Evolutionary conservation across 2,888 invertebrate genomes (phyloP), one percentile per base, ranked within the genome.

Genomic region (Thera obeliscata): DNA sequence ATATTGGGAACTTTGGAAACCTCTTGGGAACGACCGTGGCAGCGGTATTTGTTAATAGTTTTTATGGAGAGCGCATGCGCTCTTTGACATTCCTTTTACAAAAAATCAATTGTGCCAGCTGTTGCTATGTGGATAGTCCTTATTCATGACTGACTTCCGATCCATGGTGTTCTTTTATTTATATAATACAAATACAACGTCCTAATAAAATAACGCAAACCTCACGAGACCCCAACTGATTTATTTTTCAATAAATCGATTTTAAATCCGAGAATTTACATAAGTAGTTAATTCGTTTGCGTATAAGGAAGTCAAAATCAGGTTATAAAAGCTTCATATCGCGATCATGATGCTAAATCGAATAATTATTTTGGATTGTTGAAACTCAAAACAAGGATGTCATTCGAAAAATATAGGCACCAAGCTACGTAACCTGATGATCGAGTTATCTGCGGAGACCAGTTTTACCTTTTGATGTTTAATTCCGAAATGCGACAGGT

Each of bases 401-500:
- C 41, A 56, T 41, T 12, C 5, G 6, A 56, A 56, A n/a, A 56
- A 12, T 56, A n/a, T 2, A 9, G 9, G 49, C 38, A 56, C 22
- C 8, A 38, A 38, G 38, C 43, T 46, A 3, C 43, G 41, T n/a
- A 67, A 67, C 62, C 49, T 55, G 58, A 62, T 67, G 57, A 22
- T 46, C 58, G 54, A 59, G 54, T 66, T 61, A 12, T 35, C 36
- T 38, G 43, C 56, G 54, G 35, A 33, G 52, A 67, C 66, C 38
- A n/a, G 61, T 57, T 59, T 64, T 56, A 56, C 60, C 58, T 69
- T 65, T 67, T 50, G 41, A 66, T 64, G 67, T 64, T 71, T 67
- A 69, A 71, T 64, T 61, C 56, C 55, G 70, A 72, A 75, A 72
- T 71, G 61, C 67, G 71, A 71, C 69, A 69, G 66, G 54, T 70